phyloP scores from a whole-genome alignment of 2,888 invertebrate genomes.

The Hirtodrosophila cameraria region DNA sequence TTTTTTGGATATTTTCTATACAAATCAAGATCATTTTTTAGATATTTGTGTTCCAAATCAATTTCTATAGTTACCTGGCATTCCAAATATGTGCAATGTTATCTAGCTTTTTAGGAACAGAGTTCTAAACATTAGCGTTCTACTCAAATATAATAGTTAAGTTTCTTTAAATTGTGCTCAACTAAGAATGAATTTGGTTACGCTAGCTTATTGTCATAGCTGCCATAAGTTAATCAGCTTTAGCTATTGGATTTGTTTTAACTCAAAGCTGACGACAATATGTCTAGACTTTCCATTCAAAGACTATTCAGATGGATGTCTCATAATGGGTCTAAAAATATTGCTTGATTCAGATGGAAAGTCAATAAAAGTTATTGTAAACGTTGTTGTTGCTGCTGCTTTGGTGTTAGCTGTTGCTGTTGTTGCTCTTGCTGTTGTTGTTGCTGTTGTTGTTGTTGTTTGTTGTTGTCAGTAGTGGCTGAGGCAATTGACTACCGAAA shows the following conservation, averaged over 20 bases:
- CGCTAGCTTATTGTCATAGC: not conserved
- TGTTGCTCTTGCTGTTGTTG: constrained; percentile 10
- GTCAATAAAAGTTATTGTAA: constrained; percentile 63
- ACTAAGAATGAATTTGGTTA: too few relatives aligned
- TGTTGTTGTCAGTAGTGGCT: constrained; percentile 30
- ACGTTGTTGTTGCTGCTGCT: constrained; percentile 33
- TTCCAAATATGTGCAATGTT: too few relatives aligned
- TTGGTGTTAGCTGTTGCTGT: constrained; percentile 1
- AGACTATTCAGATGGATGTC: constrained; percentile 9
- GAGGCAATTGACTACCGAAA: constrained; percentile 78
- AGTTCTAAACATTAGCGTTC: too few relatives aligned
- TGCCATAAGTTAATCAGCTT: constrained; percentile 13
- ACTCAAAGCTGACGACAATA: constrained; percentile 25
- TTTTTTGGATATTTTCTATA: too few relatives aligned
- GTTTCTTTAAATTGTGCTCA: too few relatives aligned
- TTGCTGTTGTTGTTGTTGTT: constrained; percentile 1
- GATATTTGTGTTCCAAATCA: too few relatives aligned
- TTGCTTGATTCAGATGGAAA: constrained; percentile 48
- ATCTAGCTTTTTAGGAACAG: too few relatives aligned
- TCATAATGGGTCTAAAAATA: constrained; percentile 65
- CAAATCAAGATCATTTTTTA: too few relatives aligned
- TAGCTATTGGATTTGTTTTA: constrained; percentile 6
- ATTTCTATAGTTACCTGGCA: too few relatives aligned
- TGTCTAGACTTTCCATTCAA: constrained; percentile 66
- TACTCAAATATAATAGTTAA: too few relatives aligned